A percentile compares a stretch with the other conserved stretches of the same genome.
Evolutionary conservation across 1,140 invertebrate genomes (phyloP).

Genomic region (Euura saliciscinereae): DNA sequence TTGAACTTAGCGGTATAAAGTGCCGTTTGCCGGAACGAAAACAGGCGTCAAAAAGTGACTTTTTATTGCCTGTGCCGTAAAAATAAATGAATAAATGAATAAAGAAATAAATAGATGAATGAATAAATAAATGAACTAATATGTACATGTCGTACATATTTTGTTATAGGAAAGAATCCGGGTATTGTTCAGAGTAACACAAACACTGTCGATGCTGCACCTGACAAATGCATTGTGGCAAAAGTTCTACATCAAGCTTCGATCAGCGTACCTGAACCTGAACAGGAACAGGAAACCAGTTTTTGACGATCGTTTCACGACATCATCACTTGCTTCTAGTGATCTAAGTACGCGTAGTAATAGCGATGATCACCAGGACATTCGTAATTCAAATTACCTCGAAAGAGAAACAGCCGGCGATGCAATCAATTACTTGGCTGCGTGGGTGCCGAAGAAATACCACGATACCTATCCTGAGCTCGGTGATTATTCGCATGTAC

Average conservation of each 20-base stretch:
- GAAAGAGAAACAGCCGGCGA: not conserved
- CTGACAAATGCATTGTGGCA: not conserved
- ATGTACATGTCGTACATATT: not conserved
- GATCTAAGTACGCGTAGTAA: not conserved
- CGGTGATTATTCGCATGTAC: not conserved
- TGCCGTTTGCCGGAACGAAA: too few species aligned
- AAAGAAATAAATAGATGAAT: too few species aligned
- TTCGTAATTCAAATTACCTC: not conserved
- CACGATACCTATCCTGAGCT: not conserved
- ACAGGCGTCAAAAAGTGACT: too few species aligned
- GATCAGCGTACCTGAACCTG: not conserved
- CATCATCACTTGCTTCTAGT: not conserved
- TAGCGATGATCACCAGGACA: not conserved
- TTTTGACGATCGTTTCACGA: not conserved
- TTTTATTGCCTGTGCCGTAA: too few species aligned
- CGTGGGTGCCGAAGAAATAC: not conserved
- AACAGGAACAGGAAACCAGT: not conserved
- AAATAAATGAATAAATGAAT: too few species aligned
- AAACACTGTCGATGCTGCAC: conserved; percentile 14
- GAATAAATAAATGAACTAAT: too few species aligned
- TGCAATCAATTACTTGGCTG: conserved; percentile 2
- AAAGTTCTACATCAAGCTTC: not conserved
- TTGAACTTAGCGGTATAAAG: too few species aligned
- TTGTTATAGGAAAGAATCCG: conserved; percentile 29
- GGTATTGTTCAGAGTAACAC: conserved; percentile 21